Conservation (phyloP, 1,140 invertebrate species). For the Drosophila biarmipes region DNA sequence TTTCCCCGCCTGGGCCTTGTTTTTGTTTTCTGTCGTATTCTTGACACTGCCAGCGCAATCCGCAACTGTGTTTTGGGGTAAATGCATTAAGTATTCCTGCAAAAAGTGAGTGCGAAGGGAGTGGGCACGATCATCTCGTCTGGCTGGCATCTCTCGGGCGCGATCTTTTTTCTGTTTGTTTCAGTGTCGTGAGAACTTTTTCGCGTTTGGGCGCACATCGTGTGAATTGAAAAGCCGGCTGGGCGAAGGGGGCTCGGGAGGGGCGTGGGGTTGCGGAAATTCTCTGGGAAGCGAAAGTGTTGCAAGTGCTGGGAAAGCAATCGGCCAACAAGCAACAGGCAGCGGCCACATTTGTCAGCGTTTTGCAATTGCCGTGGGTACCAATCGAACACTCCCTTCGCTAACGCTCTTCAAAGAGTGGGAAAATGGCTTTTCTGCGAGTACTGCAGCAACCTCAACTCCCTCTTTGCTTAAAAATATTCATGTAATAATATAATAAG, state of each 20-base stretch:
- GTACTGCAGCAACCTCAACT: neutral
- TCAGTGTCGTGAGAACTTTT: conserved; percentile 81
- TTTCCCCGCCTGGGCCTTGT: conserved; percentile 3
- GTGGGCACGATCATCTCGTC: conserved; percentile 42
- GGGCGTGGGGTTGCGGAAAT: conserved; percentile 21
- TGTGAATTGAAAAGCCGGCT: conserved; percentile 69
- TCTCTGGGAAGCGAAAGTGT: conserved; percentile 54
- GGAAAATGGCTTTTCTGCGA: neutral
- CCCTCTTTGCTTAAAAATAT: neutral
- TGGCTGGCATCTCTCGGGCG: conserved; percentile 56
- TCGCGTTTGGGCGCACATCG: conserved; percentile 75
- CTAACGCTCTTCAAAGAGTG: neutral
- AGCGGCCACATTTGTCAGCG: conserved; percentile 17
- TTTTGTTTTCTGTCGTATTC: neutral
- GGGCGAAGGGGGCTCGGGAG: conserved; percentile 1
- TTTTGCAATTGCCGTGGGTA: conserved; percentile 41
- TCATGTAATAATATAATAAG: no score
- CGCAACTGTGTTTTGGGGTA: conserved; percentile 55
- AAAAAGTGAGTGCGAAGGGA: conserved; percentile 43
- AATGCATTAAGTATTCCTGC: conserved; percentile 37
- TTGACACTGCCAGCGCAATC: conserved; percentile 36
- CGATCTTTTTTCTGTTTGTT: conserved; percentile 41
- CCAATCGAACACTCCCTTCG: conserved; percentile 24
- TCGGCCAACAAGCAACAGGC: conserved; percentile 30
- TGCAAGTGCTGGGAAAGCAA: conserved; percentile 53